Evolutionary conservation across 2,797 vertebrate genomes (phyloP).

Genomic region (Cynodonichthys magdalenae): DNA sequence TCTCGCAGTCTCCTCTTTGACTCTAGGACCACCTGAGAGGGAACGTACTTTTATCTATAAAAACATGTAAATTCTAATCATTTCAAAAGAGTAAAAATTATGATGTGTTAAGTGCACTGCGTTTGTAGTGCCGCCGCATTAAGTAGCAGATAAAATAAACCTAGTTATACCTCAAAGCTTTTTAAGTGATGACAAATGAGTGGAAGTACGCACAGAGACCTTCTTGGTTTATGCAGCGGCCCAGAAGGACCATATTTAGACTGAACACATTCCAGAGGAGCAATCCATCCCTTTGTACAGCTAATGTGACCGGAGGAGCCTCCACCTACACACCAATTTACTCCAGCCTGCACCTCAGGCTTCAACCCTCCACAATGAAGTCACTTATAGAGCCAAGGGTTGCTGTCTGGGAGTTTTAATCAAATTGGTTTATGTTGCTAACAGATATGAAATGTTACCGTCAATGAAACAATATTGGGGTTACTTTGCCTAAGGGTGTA

Average conservation of each 20-base stretch:
- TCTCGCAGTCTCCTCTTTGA: no score
- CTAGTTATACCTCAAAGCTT: constrained; percentile 59
- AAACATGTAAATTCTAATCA: constrained; percentile 51
- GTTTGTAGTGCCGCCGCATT: constrained; percentile 68
- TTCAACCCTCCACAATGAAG: not conserved
- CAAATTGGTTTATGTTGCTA: no score
- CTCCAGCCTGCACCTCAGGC: constrained; percentile 15
- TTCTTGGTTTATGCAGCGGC: constrained; percentile 78
- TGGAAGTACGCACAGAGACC: constrained; percentile 77
- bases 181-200: constrained; percentile 74
- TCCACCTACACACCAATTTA: constrained; percentile 20
- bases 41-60: not conserved
- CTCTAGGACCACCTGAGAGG: no score
- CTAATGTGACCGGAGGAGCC: constrained; percentile 58
- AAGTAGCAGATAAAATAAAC: constrained; percentile 76
- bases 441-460: no score
- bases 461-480: no score
- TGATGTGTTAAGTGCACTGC: constrained; percentile 69
- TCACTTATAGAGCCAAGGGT: no score
- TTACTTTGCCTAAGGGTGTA: no score
- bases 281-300: constrained; percentile 70
- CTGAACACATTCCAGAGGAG: constrained; percentile 78
- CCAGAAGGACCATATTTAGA: constrained; percentile 80
- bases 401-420: no score
- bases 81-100: constrained; percentile 66